Evolutionary conservation across 2,797 vertebrate species (phyloP).

Genomic region (Sebastes variabilis): DNA sequence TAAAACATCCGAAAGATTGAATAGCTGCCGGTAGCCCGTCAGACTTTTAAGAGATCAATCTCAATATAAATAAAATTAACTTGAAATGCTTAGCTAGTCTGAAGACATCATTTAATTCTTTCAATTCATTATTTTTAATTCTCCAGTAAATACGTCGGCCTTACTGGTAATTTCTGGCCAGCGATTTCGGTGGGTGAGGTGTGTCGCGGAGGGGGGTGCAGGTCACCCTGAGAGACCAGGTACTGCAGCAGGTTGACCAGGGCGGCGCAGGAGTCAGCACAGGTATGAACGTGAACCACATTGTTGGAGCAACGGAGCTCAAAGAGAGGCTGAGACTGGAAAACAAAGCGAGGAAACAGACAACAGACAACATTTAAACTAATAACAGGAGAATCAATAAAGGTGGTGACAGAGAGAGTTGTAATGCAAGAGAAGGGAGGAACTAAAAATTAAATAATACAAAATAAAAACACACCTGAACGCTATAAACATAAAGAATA

Average conservation of each 20-base stretch:
- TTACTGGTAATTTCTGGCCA: slow-evolving; percentile 91
- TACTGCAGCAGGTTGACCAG: slow-evolving; percentile 92
- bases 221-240: slow-evolving; percentile 87
- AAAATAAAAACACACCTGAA: not conserved
- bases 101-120: not conserved
- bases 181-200: slow-evolving; percentile 91
- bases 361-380: not conserved
- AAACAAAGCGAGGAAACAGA: not conserved
- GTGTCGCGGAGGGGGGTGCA: slow-evolving; percentile 88
- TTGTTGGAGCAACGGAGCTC: slow-evolving; percentile 96
- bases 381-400: not conserved
- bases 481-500: not conserved
- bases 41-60: too few species aligned
- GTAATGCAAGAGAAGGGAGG: not conserved
- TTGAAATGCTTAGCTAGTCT: not conserved
- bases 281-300: slow-evolving; percentile 91
- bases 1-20: too few species aligned
- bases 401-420: not conserved
- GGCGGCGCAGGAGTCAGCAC: slow-evolving; percentile 91
- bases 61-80: not conserved
- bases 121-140: not conserved
- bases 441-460: not conserved
- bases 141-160: not conserved
- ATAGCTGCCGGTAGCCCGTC: too few species aligned
- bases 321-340: slow-evolving; percentile 85